Evolutionary conservation across 1,140 invertebrate genomes (phyloP).

Genomic region (Batillaria attramentaria): DNA sequence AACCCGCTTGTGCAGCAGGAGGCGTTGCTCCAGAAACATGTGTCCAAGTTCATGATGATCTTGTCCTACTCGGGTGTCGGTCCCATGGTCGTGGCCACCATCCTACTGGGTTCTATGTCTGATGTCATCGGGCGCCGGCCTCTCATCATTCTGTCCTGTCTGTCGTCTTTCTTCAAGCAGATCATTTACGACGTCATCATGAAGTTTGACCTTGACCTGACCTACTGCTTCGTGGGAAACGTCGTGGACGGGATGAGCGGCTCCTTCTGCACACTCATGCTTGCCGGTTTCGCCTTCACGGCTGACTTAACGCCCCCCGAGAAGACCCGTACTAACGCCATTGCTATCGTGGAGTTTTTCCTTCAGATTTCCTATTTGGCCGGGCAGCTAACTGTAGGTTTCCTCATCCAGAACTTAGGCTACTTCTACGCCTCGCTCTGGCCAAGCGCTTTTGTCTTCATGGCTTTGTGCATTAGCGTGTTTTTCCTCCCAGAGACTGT

Average conservation of each 20-base stretch:
- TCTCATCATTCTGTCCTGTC: background rate
- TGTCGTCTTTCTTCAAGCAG: conserved; percentile 6
- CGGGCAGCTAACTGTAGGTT: background rate
- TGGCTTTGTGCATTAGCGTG: background rate
- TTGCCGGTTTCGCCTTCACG: conserved; percentile 24
- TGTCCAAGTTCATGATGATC: background rate
- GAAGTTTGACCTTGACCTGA: conserved; percentile 1
- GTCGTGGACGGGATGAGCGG: conserved; percentile 21
- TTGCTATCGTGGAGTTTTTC: conserved; percentile 12
- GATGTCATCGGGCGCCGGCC: conserved; percentile 14
- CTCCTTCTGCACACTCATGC: conserved; percentile 4
- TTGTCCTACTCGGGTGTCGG: conserved; percentile 2
- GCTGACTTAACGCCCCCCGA: conserved; percentile 30
- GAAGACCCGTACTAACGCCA: conserved; percentile 16
- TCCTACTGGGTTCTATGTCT: conserved; percentile 20
- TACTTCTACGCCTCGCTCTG: background rate
- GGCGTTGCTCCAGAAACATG: conserved; percentile 1
- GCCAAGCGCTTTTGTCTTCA: background rate
- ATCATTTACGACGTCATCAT: background rate
- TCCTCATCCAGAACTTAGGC: background rate
- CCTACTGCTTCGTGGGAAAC: background rate
- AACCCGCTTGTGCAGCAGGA: background rate
- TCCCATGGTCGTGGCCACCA: conserved; percentile 16
- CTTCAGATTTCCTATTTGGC: background rate
- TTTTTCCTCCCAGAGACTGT: background rate